Evolutionary conservation across 2,113 vertebrate species (phyloP).

Genomic region (Cyanoderma ruficeps): DNA sequence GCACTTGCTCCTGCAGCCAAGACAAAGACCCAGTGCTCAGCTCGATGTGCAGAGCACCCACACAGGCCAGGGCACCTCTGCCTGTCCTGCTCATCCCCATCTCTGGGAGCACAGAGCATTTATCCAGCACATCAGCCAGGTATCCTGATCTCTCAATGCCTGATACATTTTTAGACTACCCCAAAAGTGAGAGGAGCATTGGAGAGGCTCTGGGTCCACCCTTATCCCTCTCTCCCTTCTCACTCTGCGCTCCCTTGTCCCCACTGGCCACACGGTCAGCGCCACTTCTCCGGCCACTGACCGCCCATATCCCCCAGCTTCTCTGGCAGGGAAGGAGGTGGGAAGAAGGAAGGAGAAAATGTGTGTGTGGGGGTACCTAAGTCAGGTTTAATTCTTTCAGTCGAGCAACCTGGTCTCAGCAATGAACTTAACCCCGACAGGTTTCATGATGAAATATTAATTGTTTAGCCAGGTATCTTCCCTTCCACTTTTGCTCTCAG

Average conservation of each 20-base stretch:
- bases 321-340: not conserved
- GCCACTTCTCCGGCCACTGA: not conserved
- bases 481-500: not conserved
- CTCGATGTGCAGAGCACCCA: fast-evolving
- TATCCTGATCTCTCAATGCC: fast-evolving
- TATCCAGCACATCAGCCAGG: not conserved
- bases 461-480: not conserved
- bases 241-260: fast-evolving
- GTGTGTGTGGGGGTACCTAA: not conserved
- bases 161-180: not conserved
- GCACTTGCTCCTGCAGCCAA: not conserved
- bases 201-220: not conserved
- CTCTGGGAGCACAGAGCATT: not conserved
- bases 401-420: not conserved
- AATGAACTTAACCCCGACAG: not conserved
- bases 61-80: fast-evolving
- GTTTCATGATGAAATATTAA: not conserved
- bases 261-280: not conserved
- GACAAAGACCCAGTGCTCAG: fast-evolving
- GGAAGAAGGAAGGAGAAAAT: not conserved
- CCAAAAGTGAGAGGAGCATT: not conserved
- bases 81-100: not conserved
- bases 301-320: fast-evolving
- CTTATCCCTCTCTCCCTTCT: not conserved
- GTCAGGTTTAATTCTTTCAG: not conserved